Evolutionary conservation across 2,113 vertebrate species (phyloP).

Genomic region (Mobula birostris): DNA sequence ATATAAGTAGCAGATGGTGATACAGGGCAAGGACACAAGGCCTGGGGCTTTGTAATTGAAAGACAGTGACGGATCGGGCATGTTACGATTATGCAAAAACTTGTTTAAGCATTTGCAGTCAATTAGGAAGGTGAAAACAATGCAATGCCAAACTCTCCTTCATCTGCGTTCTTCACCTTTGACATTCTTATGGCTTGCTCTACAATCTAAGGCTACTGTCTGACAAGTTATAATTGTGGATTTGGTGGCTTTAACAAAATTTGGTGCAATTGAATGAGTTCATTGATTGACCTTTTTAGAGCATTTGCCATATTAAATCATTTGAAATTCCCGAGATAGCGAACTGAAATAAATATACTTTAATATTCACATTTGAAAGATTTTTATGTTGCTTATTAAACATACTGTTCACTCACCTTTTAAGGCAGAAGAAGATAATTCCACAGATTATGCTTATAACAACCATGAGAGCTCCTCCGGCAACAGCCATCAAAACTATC

Average conservation of each 20-base stretch:
- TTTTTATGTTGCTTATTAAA: neutral
- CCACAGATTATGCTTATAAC: conserved; percentile 32
- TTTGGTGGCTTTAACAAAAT: neutral
- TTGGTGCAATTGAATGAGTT: neutral
- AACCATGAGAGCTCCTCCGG: conserved; percentile 18
- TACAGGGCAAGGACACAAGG: neutral
- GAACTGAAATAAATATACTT: neutral
- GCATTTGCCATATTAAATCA: neutral
- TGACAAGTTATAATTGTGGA: neutral
- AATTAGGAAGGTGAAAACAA: neutral
- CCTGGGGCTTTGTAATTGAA: neutral
- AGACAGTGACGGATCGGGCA: neutral
- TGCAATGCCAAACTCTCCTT: neutral
- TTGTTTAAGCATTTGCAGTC: conserved; percentile 11
- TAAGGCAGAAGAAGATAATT: conserved; percentile 32
- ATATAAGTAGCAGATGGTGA: conserved; percentile 24
- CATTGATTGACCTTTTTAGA: neutral
- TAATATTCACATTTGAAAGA: neutral
- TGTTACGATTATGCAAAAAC: conserved; percentile 17
- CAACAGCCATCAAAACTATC: conserved; percentile 34
- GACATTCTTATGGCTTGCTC: neutral
- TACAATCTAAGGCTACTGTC: neutral
- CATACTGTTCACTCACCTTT: conserved; percentile 10
- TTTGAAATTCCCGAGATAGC: neutral
- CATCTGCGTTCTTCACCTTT: neutral